Conservation (phyloP, 2,113 vertebrate species). For the Carettochelys insculpta region DNA sequence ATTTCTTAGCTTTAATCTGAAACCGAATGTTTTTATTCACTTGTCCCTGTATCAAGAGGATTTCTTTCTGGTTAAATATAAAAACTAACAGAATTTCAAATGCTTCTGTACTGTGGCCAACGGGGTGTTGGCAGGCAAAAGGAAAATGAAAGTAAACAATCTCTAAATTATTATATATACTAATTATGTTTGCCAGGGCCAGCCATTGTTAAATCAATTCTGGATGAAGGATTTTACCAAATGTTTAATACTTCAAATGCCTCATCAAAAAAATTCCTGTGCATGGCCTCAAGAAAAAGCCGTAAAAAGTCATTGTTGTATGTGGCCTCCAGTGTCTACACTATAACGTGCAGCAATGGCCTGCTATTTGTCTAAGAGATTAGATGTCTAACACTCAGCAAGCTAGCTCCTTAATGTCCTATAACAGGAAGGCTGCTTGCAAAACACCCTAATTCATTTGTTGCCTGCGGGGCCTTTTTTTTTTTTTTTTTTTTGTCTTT, state of each 20-base stretch:
- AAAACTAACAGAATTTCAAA: conserved; percentile 33
- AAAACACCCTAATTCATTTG: background rate
- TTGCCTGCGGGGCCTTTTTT: rapidly evolving
- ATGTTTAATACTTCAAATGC: background rate
- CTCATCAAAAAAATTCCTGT: background rate
- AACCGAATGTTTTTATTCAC: conserved; percentile 12
- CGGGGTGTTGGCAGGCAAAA: conserved; percentile 33
- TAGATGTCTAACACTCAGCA: background rate
- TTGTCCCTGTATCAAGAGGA: conserved; percentile 7
- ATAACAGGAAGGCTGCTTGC: background rate
- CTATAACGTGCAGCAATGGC: background rate
- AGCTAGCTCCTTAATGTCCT: conserved; percentile 17
- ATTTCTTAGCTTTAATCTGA: conserved; percentile 11
- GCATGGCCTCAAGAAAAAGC: background rate
- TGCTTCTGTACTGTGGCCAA: background rate
- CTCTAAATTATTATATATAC: conserved; percentile 41
- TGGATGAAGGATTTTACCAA: conserved; percentile 42
- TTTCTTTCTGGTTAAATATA: conserved; percentile 48
- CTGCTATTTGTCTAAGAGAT: background rate
- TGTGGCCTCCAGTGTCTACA: background rate
- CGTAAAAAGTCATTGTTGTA: background rate
- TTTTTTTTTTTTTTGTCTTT: background rate
- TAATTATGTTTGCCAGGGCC: conserved; percentile 45
- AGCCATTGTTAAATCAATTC: conserved; percentile 52
- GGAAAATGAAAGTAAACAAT: conserved; percentile 58